These are phyloP conservation scores for Erannis defoliaria DNA, from an alignment of 2,888 invertebrate genomes.

Conservation along the genomic window DNA sequence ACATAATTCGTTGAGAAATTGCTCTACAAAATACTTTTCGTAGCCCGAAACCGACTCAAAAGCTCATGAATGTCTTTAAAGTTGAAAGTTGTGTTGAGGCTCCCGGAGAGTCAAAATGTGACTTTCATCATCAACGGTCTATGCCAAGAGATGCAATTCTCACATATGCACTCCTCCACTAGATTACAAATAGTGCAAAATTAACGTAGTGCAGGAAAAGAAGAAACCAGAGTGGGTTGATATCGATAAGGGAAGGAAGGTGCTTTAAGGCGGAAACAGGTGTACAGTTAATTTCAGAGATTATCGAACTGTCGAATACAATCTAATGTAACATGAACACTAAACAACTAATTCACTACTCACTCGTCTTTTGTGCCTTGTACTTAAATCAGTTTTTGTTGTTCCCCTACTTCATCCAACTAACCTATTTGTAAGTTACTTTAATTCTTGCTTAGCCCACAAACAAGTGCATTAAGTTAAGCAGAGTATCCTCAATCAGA, in stretches of 20 bases:
- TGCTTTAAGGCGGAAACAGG: slow-evolving; percentile 76
- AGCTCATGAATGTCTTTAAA: background rate
- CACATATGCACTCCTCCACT: slow-evolving; percentile 11
- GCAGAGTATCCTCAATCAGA: background rate
- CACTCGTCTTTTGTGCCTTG: slow-evolving; percentile 65
- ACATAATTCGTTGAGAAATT: background rate
- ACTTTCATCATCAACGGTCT: background rate
- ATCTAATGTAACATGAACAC: slow-evolving; percentile 85
- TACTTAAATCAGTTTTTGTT: slow-evolving; percentile 27
- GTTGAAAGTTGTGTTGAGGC: background rate
- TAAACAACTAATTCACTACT: slow-evolving; percentile 81
- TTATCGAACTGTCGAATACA: slow-evolving; percentile 73
- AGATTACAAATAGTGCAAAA: slow-evolving; percentile 47
- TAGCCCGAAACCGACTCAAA: background rate
- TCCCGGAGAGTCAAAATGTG: no score
- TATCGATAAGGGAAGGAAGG: slow-evolving; percentile 66
- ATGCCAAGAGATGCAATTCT: background rate
- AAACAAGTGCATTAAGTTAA: background rate
- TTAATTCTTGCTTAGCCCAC: background rate
- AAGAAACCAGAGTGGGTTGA: slow-evolving; percentile 63
- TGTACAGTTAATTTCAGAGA: slow-evolving; percentile 67
- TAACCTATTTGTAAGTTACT: background rate
- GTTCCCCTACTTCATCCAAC: no score
- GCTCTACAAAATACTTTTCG: background rate
- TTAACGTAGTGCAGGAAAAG: slow-evolving; percentile 55